Evolutionary conservation across 2,113 vertebrate species (phyloP).

Genomic region (Plecturocebus donacophilus): DNA sequence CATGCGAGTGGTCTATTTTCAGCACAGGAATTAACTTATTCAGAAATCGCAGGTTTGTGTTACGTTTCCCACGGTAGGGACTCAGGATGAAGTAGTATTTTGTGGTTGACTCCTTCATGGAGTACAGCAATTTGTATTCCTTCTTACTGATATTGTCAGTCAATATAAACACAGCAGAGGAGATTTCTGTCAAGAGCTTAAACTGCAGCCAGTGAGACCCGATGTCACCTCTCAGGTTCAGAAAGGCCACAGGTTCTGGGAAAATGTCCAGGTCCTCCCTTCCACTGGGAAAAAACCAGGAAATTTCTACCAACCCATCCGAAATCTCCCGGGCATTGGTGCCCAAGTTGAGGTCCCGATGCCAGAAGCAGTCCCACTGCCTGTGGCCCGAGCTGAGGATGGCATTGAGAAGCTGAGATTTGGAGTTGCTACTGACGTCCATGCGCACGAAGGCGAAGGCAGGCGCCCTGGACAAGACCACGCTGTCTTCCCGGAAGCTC

Average conservation of each 20-base stretch:
- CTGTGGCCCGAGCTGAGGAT: conserved; percentile 84
- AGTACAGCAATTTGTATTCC: conserved; percentile 74
- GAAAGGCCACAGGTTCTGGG: conserved; percentile 76
- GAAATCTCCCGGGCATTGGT: conserved; percentile 83
- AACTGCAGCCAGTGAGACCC: conserved; percentile 81
- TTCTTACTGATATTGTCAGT: conserved; percentile 77
- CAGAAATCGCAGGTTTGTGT: conserved; percentile 71
- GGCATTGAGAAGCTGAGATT: conserved; percentile 88
- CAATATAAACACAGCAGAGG: conserved; percentile 79
- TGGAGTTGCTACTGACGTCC: conserved; percentile 87
- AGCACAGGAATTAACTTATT: conserved; percentile 69
- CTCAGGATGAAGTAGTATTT: conserved; percentile 81
- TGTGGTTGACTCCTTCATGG: conserved; percentile 60
- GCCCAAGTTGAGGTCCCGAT: conserved; percentile 82
- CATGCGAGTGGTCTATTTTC: conserved; percentile 74
- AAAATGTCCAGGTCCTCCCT: conserved; percentile 77
- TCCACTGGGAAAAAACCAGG: conserved; percentile 86
- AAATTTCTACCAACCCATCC: conserved; percentile 87
- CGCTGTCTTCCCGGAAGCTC: conserved; percentile 67
- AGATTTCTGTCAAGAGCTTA: conserved; percentile 74
- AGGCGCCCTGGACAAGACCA: conserved; percentile 83
- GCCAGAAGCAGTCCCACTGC: conserved; percentile 85
- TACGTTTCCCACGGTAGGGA: conserved; percentile 71
- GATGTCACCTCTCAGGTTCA: conserved; percentile 79
- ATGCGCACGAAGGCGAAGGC: conserved; percentile 87